Conservation (phyloP, 2,888 invertebrate species). For the Heteromyza rotundicornis region DNA sequence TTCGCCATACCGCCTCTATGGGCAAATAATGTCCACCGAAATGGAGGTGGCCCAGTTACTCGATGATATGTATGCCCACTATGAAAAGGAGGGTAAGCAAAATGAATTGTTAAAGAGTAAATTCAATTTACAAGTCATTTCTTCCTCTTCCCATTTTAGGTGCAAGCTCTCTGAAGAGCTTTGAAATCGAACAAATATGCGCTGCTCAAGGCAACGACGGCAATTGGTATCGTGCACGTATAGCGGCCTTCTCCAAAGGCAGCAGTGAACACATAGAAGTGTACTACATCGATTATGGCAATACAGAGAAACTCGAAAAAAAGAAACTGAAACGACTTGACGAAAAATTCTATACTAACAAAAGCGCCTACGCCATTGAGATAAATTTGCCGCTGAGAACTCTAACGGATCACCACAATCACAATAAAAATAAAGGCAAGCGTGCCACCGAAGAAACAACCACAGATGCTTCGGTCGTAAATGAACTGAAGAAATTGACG, state of each 20-base stretch:
- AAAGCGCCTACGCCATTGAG: constrained; percentile 55
- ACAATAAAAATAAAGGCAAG: constrained; percentile 1
- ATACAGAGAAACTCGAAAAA: constrained; percentile 67
- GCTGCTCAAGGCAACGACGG: constrained; percentile 70
- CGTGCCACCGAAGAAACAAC: constrained; percentile 28
- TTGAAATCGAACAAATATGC: constrained; percentile 67
- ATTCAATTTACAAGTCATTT: background rate
- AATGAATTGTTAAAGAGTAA: constrained; percentile 1
- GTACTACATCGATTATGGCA: constrained; percentile 74
- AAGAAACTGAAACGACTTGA: constrained; percentile 64
- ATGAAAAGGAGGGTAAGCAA: constrained; percentile 63
- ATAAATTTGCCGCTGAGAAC: constrained; percentile 55
- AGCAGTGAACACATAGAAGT: constrained; percentile 62
- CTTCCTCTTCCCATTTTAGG: constrained; percentile 39
- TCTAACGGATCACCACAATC: constrained; percentile 7
- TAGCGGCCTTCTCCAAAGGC: constrained; percentile 58
- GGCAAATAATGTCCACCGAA: constrained; percentile 68
- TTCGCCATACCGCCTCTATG: constrained; percentile 68
- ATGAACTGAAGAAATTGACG: constrained; percentile 42
- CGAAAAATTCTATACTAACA: constrained; percentile 59
- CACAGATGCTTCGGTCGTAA: constrained; percentile 34
- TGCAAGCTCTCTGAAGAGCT: constrained; percentile 58
- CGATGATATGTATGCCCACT: constrained; percentile 67
- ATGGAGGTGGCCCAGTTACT: constrained; percentile 64
- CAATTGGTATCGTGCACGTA: constrained; percentile 75